A percentile compares a stretch with the other conserved stretches of the same genome.
These are phyloP conservation scores for Drosophila fungiperda DNA, from an alignment of 2,888 invertebrate genomes.

Conservation along the genomic window DNA sequence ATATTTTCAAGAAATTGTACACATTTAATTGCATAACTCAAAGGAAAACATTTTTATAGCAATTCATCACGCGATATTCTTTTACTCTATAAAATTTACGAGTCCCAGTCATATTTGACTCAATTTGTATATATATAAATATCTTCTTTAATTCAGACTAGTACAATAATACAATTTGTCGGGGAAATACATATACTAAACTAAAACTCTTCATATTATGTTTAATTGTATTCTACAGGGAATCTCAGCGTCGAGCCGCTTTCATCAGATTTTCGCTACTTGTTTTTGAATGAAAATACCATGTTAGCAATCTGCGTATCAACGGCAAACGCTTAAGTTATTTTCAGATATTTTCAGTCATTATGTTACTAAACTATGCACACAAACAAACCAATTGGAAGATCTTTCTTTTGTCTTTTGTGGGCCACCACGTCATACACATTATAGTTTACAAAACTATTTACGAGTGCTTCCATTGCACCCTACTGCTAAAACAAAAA, in stretches of 20 bases:
- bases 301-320: slow-evolving; percentile 51
- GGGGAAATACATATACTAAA: background rate
- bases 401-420: slow-evolving; percentile 36
- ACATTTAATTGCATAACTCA: slow-evolving; percentile 15
- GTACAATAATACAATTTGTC: background rate
- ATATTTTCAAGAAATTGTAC: slow-evolving; percentile 31
- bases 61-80: slow-evolving; percentile 32
- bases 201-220: background rate
- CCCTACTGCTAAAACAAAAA: slow-evolving; percentile 19
- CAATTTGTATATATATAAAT: background rate
- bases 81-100: slow-evolving; percentile 12
- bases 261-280: background rate
- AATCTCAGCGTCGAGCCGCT: background rate
- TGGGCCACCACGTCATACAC: slow-evolving; percentile 42
- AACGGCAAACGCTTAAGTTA: slow-evolving; percentile 50
- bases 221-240: slow-evolving; percentile 1
- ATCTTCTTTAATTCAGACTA: background rate
- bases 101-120: background rate
- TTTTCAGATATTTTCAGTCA: slow-evolving; percentile 49
- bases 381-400: slow-evolving; percentile 49
- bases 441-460: slow-evolving; percentile 42
- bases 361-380: slow-evolving; percentile 46
- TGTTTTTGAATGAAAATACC: slow-evolving; percentile 63
- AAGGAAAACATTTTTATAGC: slow-evolving; percentile 24
- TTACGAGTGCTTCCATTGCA: slow-evolving; percentile 46